Conservation (phyloP, 2,888 invertebrate species). For the Andrena haemorrhoa region DNA sequence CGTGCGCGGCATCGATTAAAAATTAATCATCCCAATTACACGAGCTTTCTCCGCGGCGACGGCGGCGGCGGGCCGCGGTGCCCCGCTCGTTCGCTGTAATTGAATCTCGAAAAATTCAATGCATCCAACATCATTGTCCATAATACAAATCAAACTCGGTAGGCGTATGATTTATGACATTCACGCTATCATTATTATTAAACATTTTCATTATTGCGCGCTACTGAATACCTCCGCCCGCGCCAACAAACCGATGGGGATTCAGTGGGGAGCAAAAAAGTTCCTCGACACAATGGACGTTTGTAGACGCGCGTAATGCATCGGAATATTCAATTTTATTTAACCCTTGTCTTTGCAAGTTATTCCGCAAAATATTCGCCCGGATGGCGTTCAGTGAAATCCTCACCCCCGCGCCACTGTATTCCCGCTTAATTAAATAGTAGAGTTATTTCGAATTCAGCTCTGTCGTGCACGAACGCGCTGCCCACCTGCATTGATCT, state of each 20-base stretch:
- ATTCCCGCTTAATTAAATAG: conserved; percentile 54
- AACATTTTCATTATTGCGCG: conserved; percentile 52
- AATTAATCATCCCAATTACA: conserved; percentile 68
- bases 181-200: conserved; percentile 55
- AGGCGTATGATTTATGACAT: conserved; percentile 50
- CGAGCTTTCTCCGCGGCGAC: conserved; percentile 43
- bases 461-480: neutral
- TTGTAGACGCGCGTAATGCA: neutral
- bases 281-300: neutral
- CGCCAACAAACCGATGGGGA: conserved; percentile 27
- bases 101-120: conserved; percentile 62
- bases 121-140: conserved; percentile 58
- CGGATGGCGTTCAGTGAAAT: too few species aligned
- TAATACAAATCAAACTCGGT: conserved; percentile 51
- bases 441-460: conserved; percentile 44
- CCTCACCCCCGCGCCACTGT: conserved; percentile 11
- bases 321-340: conserved; percentile 44
- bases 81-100: conserved; percentile 53
- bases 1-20: conserved; percentile 58
- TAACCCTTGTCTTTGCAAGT: conserved; percentile 10
- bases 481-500: neutral
- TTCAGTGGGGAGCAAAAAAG: conserved; percentile 28
- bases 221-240: conserved; percentile 15
- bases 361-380: conserved; percentile 10
- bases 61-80: conserved; percentile 6